Conservation (phyloP, 2,113 vertebrate species). For the Dromaius novaehollandiae region DNA sequence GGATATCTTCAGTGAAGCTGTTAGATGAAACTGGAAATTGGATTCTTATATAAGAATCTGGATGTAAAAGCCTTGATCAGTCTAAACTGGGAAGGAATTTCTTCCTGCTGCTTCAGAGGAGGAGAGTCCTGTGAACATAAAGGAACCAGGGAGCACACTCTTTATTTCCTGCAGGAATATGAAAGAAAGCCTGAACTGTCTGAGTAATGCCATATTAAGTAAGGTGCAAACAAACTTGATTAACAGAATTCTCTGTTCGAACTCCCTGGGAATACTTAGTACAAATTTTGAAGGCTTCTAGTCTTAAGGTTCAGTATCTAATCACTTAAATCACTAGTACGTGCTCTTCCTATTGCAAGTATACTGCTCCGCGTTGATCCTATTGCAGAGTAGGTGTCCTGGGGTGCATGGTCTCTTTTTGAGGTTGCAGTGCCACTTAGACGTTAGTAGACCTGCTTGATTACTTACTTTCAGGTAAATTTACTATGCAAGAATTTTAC, state of each 20-base stretch:
- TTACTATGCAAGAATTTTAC: not conserved
- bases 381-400: not conserved
- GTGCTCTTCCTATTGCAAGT: not conserved
- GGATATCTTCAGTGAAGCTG: not conserved
- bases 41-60: not conserved
- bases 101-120: not conserved
- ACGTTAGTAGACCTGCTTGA: not conserved
- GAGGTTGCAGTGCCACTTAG: not conserved
- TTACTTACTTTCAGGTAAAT: conserved; percentile 6
- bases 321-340: not conserved
- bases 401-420: not conserved
- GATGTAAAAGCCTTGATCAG: not conserved
- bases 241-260: not conserved
- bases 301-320: not conserved
- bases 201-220: not conserved
- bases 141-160: not conserved
- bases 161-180: not conserved
- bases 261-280: not conserved
- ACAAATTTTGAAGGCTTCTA: not conserved
- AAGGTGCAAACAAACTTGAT: not conserved
- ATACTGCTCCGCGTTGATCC: not conserved
- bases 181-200: not conserved
- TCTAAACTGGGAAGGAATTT: not conserved
- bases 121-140: not conserved
- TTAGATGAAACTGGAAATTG: not conserved